phyloP scores from a whole-genome alignment of 2,797 vertebrate genomes.

The Myoxocephalus aenaeus region DNA sequence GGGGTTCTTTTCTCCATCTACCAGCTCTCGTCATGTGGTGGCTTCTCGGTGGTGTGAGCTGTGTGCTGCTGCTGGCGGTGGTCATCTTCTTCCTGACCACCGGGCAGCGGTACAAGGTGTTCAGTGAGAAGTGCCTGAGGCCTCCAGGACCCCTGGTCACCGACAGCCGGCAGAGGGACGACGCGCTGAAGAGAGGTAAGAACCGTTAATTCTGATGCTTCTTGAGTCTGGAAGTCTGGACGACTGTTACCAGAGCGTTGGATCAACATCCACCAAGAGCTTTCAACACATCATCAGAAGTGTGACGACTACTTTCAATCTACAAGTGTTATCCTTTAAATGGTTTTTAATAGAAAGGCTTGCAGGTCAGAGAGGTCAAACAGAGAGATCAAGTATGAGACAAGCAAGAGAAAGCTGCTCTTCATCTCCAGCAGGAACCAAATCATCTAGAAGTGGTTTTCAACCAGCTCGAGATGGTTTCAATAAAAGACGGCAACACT shows the following conservation, averaged over 20 bases:
- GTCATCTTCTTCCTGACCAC: conserved; percentile 52
- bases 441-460: neutral
- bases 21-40: conserved; percentile 61
- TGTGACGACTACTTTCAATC: neutral
- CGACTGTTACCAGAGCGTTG: neutral
- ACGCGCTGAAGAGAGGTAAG: conserved; percentile 83
- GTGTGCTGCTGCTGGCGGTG: conserved; percentile 30
- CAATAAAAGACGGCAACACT: neutral
- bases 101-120: conserved; percentile 60
- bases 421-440: neutral
- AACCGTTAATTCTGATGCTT: neutral
- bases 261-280: neutral
- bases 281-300: neutral
- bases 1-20: neutral
- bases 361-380: no score
- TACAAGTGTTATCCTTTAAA: neutral
- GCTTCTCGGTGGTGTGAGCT: conserved; percentile 49
- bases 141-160: conserved; percentile 73
- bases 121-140: conserved; percentile 66
- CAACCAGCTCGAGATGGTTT: neutral
- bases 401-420: neutral
- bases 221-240: neutral
- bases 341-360: neutral
- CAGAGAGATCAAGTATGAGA: neutral
- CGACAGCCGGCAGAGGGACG: conserved; percentile 72